Evolutionary conservation across 2,797 vertebrate species (phyloP).

Genomic region (Helostoma temminkii): DNA sequence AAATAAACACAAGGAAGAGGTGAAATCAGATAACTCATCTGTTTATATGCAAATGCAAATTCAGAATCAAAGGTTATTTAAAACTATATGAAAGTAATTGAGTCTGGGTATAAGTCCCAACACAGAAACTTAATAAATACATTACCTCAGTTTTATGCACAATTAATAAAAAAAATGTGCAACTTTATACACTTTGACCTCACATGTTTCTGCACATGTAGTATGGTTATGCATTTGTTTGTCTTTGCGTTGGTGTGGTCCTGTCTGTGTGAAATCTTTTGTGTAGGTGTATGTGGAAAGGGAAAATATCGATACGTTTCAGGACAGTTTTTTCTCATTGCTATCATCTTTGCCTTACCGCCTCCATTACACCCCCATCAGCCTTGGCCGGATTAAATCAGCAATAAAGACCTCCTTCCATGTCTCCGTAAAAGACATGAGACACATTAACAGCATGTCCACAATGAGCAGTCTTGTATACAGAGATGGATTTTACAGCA

Average conservation of each 20-base stretch:
- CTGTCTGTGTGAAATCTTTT: slow-evolving; percentile 48
- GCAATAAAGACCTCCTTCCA: slow-evolving; percentile 68
- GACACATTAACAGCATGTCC: slow-evolving; percentile 61
- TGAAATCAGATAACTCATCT: too few species aligned
- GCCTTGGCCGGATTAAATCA: slow-evolving; percentile 67
- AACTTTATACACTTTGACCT: too few species aligned
- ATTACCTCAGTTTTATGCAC: not conserved
- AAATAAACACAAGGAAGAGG: too few species aligned
- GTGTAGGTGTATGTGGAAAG: slow-evolving; percentile 69
- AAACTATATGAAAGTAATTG: not conserved
- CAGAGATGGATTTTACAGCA: slow-evolving; percentile 37
- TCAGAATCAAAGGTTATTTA: too few species aligned
- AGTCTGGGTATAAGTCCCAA: not conserved
- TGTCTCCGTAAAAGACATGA: slow-evolving; percentile 64
- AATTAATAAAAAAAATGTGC: not conserved
- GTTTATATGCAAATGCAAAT: too few species aligned
- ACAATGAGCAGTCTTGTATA: slow-evolving; percentile 46
- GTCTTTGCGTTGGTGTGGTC: slow-evolving; percentile 17
- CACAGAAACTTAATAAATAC: not conserved
- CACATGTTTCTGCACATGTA: slow-evolving; percentile 7
- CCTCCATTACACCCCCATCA: slow-evolving; percentile 69
- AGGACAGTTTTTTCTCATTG: slow-evolving; percentile 43
- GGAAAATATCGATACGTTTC: slow-evolving; percentile 72
- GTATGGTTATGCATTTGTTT: not conserved
- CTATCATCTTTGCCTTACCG: slow-evolving; percentile 69